These are phyloP conservation scores for Emys orbicularis DNA, from an alignment of 2,797 vertebrate genomes.

Conservation along the genomic window DNA sequence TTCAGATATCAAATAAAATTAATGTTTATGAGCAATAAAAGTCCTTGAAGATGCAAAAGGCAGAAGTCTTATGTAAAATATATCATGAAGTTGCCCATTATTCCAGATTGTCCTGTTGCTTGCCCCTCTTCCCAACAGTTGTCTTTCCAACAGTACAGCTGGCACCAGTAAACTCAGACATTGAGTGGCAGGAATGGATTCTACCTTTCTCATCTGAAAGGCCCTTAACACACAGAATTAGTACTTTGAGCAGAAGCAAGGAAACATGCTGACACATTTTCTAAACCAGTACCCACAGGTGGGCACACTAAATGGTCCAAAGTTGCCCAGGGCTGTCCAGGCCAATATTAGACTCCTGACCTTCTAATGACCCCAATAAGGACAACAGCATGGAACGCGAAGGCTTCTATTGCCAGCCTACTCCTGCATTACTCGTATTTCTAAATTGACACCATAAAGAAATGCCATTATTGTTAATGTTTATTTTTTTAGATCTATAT, in stretches of 20 bases:
- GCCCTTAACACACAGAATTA: constrained; percentile 68
- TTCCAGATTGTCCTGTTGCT: constrained; percentile 71
- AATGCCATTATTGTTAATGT: not conserved
- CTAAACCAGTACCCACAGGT: constrained; percentile 49
- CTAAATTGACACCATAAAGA: constrained; percentile 24
- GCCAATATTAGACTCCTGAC: not conserved
- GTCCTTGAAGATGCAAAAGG: constrained; percentile 55
- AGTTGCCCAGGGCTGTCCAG: constrained; percentile 28
- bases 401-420: constrained; percentile 23
- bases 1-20: constrained; percentile 68
- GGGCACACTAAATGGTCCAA: constrained; percentile 50
- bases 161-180: constrained; percentile 73
- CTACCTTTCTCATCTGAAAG: constrained; percentile 70
- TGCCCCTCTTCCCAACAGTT: constrained; percentile 69
- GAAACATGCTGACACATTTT: constrained; percentile 46
- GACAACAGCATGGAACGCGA: not conserved
- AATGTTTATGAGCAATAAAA: constrained; percentile 64
- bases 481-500: constrained; percentile 38
- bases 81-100: constrained; percentile 67
- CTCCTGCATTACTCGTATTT: constrained; percentile 16
- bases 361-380: constrained; percentile 9
- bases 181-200: constrained; percentile 63
- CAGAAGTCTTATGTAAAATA: constrained; percentile 27
- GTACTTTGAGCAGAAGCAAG: constrained; percentile 55
- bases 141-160: constrained; percentile 68